Evolutionary conservation across 2,113 vertebrate genomes (phyloP).

Genomic region (Oreotrochilus melanogaster): DNA sequence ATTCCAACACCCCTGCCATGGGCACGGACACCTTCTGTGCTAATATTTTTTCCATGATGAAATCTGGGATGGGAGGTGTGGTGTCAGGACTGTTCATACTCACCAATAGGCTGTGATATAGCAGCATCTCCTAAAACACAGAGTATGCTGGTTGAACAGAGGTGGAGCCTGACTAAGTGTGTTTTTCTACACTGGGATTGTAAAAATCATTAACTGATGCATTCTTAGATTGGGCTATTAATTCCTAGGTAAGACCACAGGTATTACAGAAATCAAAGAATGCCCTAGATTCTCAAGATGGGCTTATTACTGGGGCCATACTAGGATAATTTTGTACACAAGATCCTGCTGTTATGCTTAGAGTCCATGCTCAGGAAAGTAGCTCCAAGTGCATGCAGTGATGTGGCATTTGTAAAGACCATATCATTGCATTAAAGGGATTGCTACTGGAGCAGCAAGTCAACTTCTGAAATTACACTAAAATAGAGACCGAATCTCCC

Average conservation of each 20-base stretch:
- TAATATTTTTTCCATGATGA: not conserved
- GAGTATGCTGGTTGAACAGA: not conserved
- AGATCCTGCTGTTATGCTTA: conserved; percentile 61
- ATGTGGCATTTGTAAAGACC: not conserved
- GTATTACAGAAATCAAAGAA: not conserved
- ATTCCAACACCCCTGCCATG: no score
- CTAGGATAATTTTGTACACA: conserved; percentile 10
- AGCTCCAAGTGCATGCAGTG: not conserved
- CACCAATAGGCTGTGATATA: fast-evolving
- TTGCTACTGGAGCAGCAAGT: not conserved
- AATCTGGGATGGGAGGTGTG: not conserved
- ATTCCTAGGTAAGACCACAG: not conserved
- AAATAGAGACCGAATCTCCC: not conserved
- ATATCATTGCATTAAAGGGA: conserved; percentile 20
- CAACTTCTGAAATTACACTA: not conserved
- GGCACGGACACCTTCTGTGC: not conserved
- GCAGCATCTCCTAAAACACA: not conserved
- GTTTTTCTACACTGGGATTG: not conserved
- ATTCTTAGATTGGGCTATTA: not conserved
- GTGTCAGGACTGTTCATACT: not conserved
- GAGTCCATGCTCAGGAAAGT: not conserved
- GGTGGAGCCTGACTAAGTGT: not conserved
- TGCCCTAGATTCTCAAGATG: not conserved
- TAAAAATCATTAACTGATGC: not conserved
- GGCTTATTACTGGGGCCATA: not conserved